Evolutionary conservation across 2,797 vertebrate species (phyloP), one percentile per base, ranked within the genome.

Genomic region (Arvicola amphibius): DNA sequence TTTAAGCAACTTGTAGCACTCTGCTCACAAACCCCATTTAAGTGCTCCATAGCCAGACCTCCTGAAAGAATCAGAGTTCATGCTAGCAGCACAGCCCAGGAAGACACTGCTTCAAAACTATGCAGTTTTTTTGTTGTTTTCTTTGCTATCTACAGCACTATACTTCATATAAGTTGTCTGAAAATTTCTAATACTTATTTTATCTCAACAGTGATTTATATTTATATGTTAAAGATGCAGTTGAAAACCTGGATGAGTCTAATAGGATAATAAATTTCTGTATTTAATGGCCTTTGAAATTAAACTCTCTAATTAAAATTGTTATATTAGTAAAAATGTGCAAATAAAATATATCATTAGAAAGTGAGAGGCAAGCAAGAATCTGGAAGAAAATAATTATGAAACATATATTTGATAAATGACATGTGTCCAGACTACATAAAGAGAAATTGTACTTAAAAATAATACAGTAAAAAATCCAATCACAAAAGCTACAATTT

Each of bases 301-400:
- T 63, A 71, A 77, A 94, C 11, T 78, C 71, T 92, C 46, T 92
- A 61, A 85, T 84, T 95, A 92, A 85, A 92, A 89, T 51, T 78
- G 73, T 69, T 92, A 71, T 73, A 40, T 63, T 79, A 71, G 25
- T 34, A 63, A 94, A 53, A 79, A 87, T 32, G 34, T 79, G 46
- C 17, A 77, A 78, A 94, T 94, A 91, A 59, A 90, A 67, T 94
- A 37, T 34, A 69, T 48, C 34, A 91, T 71, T 91, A 79, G 46
- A 81, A 91, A 48, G 23, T 88, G 34, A 91, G 74, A 91, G 2
- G 34, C 27, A 91, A 83, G 34, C 40, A 69, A 76, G 17, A 76
- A 25, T 73, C n/a, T 12, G 53, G 32, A 67, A 74, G 48, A 88
- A 94, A 96, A 67, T 51, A 88, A 78, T 78, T 94, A n/a, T 43